Percentiles rank a stretch among this genome's conserved stretches.
Conservation (phyloP, 2,797 vertebrate species). For the Sebastes matsubarae region DNA sequence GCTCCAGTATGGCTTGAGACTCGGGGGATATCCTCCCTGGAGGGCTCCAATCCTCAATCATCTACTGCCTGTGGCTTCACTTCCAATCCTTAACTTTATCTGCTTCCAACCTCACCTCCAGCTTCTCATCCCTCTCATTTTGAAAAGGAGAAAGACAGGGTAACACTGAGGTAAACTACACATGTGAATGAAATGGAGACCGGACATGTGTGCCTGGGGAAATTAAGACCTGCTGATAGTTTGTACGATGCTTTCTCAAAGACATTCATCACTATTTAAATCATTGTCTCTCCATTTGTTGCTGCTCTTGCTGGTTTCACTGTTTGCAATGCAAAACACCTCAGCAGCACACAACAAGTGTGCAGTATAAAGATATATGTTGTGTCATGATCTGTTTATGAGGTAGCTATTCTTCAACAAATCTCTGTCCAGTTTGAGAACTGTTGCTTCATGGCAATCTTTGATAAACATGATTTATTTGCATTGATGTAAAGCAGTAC, state of each 20-base stretch:
- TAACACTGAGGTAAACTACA: neutral
- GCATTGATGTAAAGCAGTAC: neutral
- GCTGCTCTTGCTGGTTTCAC: neutral
- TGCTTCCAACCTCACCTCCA: slow-evolving; percentile 1
- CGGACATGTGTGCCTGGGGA: neutral
- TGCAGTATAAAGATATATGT: neutral
- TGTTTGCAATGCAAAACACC: neutral
- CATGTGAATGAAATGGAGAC: neutral
- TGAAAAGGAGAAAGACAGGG: neutral
- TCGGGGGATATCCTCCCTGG: slow-evolving; percentile 10
- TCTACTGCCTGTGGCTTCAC: neutral
- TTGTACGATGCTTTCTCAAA: slow-evolving; percentile 8
- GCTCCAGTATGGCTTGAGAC: neutral
- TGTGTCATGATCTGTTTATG: neutral
- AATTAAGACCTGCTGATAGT: slow-evolving; percentile 27
- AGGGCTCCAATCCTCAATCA: neutral
- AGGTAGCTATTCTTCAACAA: neutral
- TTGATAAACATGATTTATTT: neutral
- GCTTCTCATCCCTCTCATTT: neutral
- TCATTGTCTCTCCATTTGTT: neutral
- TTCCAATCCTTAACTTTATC: neutral
- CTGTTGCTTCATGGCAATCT: neutral
- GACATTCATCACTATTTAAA: slow-evolving; percentile 7
- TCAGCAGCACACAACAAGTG: neutral
- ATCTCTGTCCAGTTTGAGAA: neutral